These are phyloP conservation scores for Drosophila tani DNA, from an alignment of 1,140 invertebrate species.

Conservation along the genomic window DNA sequence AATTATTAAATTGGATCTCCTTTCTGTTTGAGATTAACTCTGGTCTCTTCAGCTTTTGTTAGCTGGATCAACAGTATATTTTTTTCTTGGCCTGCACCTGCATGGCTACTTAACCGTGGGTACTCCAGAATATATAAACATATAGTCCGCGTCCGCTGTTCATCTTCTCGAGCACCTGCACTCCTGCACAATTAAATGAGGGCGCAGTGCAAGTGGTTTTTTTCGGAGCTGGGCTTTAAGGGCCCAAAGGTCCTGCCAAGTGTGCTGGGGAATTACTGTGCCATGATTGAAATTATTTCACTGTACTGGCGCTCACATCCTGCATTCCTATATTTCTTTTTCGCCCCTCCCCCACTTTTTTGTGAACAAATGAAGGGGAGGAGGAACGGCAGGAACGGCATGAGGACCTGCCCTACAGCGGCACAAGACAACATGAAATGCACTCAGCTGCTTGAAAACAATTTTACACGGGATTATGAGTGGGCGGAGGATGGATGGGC, in stretches of 20 bases:
- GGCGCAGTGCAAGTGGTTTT: slow-evolving; percentile 37
- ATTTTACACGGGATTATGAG: slow-evolving; percentile 78
- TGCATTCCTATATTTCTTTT: slow-evolving; percentile 32
- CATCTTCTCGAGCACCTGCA: slow-evolving; percentile 29
- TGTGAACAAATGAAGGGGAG: slow-evolving; percentile 47
- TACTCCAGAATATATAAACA: slow-evolving; percentile 7
- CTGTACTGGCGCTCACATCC: slow-evolving; percentile 51
- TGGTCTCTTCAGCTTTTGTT: neutral
- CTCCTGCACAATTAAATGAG: slow-evolving; percentile 69
- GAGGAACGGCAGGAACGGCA: slow-evolving; percentile 4
- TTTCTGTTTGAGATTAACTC: neutral
- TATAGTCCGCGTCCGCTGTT: slow-evolving; percentile 7
- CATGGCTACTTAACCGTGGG: slow-evolving; percentile 14
- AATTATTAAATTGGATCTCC: neutral
- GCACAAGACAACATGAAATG: slow-evolving; percentile 54
- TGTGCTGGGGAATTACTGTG: slow-evolving; percentile 59
- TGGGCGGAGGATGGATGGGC: neutral
- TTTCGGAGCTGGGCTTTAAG: slow-evolving; percentile 25
- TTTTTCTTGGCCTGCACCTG: neutral
- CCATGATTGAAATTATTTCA: slow-evolving; percentile 81
- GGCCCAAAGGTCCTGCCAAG: slow-evolving; percentile 34
- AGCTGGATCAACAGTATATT: neutral
- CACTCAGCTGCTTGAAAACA: slow-evolving; percentile 73
- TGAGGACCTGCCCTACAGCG: slow-evolving; percentile 38
- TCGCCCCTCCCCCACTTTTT: neutral